phyloP scores from a whole-genome alignment of 2,797 vertebrate genomes.

The Aldrovandia affinis region DNA sequence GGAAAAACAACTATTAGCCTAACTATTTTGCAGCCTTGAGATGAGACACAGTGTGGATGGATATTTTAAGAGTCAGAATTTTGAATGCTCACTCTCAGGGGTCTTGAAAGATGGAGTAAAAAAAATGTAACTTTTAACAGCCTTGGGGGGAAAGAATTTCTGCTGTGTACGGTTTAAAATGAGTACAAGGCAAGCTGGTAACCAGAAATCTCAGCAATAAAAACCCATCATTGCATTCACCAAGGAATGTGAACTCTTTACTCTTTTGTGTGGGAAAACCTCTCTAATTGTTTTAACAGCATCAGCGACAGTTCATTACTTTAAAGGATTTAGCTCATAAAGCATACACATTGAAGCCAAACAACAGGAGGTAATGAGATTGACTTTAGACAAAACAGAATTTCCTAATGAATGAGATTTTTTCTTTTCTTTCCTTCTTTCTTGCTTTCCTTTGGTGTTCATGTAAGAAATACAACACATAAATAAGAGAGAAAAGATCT shows the following conservation, averaged over 20 bases:
- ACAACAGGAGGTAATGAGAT: background rate
- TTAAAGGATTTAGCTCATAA: background rate
- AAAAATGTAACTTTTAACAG: background rate
- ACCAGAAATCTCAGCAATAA: slow-evolving; percentile 6
- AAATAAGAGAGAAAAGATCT: background rate
- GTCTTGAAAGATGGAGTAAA: background rate
- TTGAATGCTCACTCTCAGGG: background rate
- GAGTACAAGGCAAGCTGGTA: background rate
- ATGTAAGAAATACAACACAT: background rate
- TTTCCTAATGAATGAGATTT: background rate
- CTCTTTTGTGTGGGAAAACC: background rate
- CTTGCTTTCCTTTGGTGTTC: too few relatives aligned
- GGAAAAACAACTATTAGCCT: background rate
- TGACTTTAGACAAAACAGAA: background rate
- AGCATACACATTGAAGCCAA: background rate
- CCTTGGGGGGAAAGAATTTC: slow-evolving; percentile 14
- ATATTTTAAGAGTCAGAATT: background rate
- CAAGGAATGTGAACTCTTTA: background rate
- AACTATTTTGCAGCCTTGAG: background rate
- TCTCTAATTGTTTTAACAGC: background rate
- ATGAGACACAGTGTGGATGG: background rate
- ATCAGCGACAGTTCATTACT: background rate
- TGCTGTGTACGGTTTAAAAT: background rate
- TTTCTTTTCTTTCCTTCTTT: too few relatives aligned
- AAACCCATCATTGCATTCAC: background rate